Conservation (phyloP, 2,888 invertebrate genomes). For the Sesia bembeciformis region DNA sequence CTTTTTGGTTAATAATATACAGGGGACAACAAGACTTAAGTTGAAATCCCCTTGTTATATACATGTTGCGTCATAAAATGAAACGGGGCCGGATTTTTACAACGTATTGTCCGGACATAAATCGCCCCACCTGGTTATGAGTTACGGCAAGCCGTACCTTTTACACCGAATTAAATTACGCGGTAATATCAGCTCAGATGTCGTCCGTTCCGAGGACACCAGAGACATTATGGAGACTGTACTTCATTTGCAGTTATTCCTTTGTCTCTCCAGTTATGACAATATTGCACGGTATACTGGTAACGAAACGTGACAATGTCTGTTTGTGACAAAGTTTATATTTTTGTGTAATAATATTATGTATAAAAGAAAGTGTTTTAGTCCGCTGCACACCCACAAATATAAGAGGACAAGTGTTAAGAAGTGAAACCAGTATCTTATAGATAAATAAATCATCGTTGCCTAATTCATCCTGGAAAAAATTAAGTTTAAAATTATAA, state of each 20-base stretch:
- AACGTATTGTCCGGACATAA: slow-evolving; percentile 49
- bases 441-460: no score
- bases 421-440: no score
- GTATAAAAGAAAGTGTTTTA: no score
- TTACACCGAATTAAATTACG: slow-evolving; percentile 39
- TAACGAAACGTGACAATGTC: no score
- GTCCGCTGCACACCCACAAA: no score
- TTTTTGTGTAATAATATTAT: no score
- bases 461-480: no score
- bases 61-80: slow-evolving; percentile 27
- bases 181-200: slow-evolving; percentile 4
- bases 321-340: no score
- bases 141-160: slow-evolving; percentile 25
- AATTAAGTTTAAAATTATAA: no score
- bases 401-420: no score
- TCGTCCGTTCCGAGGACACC: slow-evolving; percentile 5
- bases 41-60: slow-evolving; percentile 4
- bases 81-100: slow-evolving; percentile 44
- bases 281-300: neutral
- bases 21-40: neutral
- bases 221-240: slow-evolving; percentile 1
- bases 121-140: slow-evolving; percentile 48
- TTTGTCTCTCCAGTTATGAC: neutral
- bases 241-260: neutral
- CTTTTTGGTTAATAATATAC: neutral